Evolutionary conservation across 2,888 invertebrate species (phyloP), one percentile per base, ranked within the genome.

Genomic region (Dicroscelio sp.): DNA sequence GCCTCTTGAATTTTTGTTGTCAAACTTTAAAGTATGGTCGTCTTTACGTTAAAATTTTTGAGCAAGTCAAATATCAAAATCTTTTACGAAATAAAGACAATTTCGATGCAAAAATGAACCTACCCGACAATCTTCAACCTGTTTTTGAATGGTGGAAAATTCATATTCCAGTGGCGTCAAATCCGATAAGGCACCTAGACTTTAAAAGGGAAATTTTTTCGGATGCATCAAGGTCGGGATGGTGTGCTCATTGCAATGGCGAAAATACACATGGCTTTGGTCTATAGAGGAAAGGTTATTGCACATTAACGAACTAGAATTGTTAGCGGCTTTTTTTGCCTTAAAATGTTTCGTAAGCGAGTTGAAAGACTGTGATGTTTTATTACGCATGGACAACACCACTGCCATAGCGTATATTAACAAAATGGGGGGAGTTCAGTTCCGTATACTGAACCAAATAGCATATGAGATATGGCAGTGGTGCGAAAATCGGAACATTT

Each of bases 21-120:
- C 60, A 76, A 31, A 71, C 86, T 65, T 20, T 87, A 17, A 69
- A 86, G 52, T 92, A 90, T 43, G 88, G 92, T 23, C 48, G 86
- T 20, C 43, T 92, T 5, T 83, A 90, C 52, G 78, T 38, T n/a
- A 88, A 80, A 82, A 38, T 23, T 6, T 86, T 92, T 58, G 86
- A 92, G 84, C 35, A 79, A 17, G 79, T 83, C 14, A 84, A 73
- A 76, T 90, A 82, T 55, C 30, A 79, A n/a, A 83, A 80, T 14
- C 69, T 92, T 0, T n/a, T 78, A 69, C 43, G 23, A 31, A 60
- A 65, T 78, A 31, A 88, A 23, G 63, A 76, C 27, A 73, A 90
- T 48, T 90, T 65, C 30, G 88, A 92, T 17, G 63, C 86, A 8
- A 38, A 43, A 14, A 58, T 58, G 58, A 14, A 14, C n/a, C 58